Base-by-base conservation (phyloP, 1,140 invertebrate genomes). In the Bilobella aurantiaca region DNA sequence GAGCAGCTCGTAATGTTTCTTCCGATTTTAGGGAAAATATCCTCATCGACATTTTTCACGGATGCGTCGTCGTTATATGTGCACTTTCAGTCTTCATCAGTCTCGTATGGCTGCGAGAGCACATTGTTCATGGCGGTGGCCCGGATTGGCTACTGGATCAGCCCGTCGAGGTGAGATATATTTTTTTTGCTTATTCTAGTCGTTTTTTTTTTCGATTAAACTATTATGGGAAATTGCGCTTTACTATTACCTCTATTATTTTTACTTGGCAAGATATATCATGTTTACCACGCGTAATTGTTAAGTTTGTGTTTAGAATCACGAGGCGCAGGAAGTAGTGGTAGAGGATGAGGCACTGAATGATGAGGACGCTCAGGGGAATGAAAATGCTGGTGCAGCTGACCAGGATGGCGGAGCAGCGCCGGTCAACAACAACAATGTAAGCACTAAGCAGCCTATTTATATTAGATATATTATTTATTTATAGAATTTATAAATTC, bases 51-150 rank as follows among this genome's bases (percentile, higher is more conserved):
- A 89, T 93, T 65, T 92, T 97, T 76, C 91, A 96, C 72, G 96
- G 96, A 2, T 94, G 90, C 77, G 91, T 97, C 79, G 94, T 99
- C 31, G 93, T 98, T 8, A 91, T 89, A 1, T 96, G 96, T 76
- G 98, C 96, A 1, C 78, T 99, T 30, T 91, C 96, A 76, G 91
- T 93, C 1, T 99, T 99, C 75, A 96, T 98, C 73, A 93, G 93
- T 58, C 77, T 97, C 1, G 91, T 99, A 0, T 99, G 96, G 96
- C 79, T 99, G 18, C 79, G 96, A 67, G 96, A 99, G 79, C 96
- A 99, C 78, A 98, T 99, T 69, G 83, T 98, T 67, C 92, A 96
- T 78, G 95, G 94, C 8, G 95, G 94, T 34, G 95, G 92, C 12
- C 25, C 93, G 0, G 93, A 96, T 69, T 97, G 93, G 93, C 80